These are phyloP conservation scores for Pycnonotus jocosus DNA, from an alignment of 2,113 vertebrate genomes.

Conservation along the genomic window DNA sequence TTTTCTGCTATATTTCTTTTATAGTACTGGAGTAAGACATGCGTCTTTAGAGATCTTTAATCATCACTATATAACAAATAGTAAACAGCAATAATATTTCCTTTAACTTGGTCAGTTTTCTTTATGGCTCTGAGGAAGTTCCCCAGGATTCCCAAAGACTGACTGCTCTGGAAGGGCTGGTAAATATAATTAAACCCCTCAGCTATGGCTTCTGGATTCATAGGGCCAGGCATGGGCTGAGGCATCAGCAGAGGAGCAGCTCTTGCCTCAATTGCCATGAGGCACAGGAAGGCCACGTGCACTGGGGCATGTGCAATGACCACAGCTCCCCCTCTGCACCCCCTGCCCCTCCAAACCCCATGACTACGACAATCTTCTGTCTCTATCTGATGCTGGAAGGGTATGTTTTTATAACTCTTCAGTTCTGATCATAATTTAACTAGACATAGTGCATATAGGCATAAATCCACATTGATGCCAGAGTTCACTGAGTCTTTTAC, in stretches of 20 bases:
- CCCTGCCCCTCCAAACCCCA: neutral
- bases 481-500: neutral
- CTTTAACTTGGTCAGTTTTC: neutral
- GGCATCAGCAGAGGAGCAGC: neutral
- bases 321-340: no score
- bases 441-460: neutral
- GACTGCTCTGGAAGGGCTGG: neutral
- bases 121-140: neutral
- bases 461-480: neutral
- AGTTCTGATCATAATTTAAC: slow-evolving; percentile 5
- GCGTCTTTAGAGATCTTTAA: neutral
- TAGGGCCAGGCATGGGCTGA: neutral
- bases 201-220: neutral
- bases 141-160: neutral
- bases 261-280: rapidly evolving
- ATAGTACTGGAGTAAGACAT: neutral
- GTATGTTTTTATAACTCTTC: neutral
- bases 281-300: neutral
- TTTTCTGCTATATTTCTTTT: neutral
- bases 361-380: neutral
- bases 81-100: neutral
- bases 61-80: neutral
- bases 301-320: neutral
- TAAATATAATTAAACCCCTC: neutral
- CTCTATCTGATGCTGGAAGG: neutral